Evolutionary conservation across 2,888 invertebrate genomes (phyloP).

Genomic region (Tethea ocularis): DNA sequence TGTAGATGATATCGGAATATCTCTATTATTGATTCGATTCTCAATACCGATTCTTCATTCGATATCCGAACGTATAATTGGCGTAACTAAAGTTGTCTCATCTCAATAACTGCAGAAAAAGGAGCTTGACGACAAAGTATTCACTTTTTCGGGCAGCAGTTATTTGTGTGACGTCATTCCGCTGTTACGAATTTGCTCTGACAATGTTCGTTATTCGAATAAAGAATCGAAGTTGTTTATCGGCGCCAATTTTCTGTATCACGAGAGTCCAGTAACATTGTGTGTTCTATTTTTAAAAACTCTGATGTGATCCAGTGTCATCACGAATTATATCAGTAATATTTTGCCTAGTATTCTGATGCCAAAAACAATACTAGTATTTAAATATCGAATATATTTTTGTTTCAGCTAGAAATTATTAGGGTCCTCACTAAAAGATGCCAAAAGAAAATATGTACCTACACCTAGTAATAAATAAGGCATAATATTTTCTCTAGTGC

Average conservation of each 20-base stretch:
- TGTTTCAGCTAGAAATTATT: no score
- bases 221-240: slow-evolving; percentile 5
- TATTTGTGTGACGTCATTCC: background rate
- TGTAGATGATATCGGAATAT: slow-evolving; percentile 1
- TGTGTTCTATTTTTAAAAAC: background rate
- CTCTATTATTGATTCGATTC: background rate
- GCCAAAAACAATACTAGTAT: background rate
- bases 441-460: no score
- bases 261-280: background rate
- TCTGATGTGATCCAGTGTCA: background rate
- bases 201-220: slow-evolving; percentile 1
- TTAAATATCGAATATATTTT: background rate
- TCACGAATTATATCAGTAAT: background rate
- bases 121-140: background rate
- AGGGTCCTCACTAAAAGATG: no score
- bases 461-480: no score
- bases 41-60: background rate
- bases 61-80: background rate
- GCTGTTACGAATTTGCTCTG: background rate
- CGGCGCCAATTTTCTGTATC: background rate
- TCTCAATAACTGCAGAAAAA: background rate
- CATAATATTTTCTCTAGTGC: no score
- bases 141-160: background rate
- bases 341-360: background rate
- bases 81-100: background rate